A percentile compares a stretch with the other conserved stretches of the same genome.
Conservation (phyloP, 2,888 invertebrate species). For the Protodeltote pygarga region DNA sequence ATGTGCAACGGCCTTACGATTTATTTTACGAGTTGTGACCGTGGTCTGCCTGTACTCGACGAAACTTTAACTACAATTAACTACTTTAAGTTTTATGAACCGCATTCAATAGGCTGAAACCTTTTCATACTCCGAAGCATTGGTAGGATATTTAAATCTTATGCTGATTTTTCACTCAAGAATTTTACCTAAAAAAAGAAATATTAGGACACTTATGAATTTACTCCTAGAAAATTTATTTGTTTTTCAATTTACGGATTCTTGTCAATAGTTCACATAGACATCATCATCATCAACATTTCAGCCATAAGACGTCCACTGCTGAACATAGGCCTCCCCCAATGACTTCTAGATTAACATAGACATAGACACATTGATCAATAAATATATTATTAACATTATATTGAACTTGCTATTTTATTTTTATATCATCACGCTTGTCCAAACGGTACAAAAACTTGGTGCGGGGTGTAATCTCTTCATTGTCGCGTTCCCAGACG, state of each 20-base stretch:
- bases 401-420: background rate
- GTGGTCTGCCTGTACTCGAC: slow-evolving; percentile 11
- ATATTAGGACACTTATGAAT: too few species aligned
- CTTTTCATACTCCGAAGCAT: slow-evolving; percentile 20
- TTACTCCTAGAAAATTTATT: too few species aligned
- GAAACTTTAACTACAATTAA: slow-evolving; percentile 28
- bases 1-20: slow-evolving; percentile 49
- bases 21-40: slow-evolving; percentile 61
- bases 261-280: too few species aligned
- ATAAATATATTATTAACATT: too few species aligned
- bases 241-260: too few species aligned
- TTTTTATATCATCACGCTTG: slow-evolving; percentile 27
- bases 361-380: too few species aligned
- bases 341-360: too few species aligned
- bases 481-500: slow-evolving; percentile 45
- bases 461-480: slow-evolving; percentile 52
- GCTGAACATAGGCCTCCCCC: too few species aligned
- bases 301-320: too few species aligned
- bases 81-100: slow-evolving; percentile 8
- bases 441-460: slow-evolving; percentile 47
- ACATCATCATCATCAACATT: background rate
- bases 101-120: slow-evolving; percentile 35
- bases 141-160: slow-evolving; percentile 33
- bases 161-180: too few species aligned
- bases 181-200: too few species aligned